These are phyloP conservation scores for Sericinus montela DNA, from an alignment of 2,888 invertebrate species.

Conservation along the genomic window DNA sequence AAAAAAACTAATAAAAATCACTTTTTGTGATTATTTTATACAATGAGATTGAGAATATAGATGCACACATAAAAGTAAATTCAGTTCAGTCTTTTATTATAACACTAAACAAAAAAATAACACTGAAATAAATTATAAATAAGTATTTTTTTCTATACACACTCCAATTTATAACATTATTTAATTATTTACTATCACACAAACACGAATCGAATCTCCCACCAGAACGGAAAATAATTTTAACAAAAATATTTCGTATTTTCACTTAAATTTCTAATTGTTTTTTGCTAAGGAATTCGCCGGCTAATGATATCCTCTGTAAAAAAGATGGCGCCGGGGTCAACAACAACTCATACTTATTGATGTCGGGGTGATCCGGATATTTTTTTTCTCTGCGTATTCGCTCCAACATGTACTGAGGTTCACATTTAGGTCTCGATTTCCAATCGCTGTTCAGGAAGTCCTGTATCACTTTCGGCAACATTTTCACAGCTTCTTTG, in stretches of 20 bases:
- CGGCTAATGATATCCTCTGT: constrained; percentile 87
- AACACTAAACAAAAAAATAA: constrained; percentile 18
- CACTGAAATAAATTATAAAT: not conserved
- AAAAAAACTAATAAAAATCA: constrained; percentile 17
- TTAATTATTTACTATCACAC: too few species aligned
- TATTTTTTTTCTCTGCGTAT: constrained; percentile 82
- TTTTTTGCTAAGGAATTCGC: constrained; percentile 83
- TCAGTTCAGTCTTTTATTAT: constrained; percentile 27
- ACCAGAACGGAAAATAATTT: too few species aligned
- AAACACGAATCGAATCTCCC: too few species aligned
- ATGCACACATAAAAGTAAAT: too few species aligned
- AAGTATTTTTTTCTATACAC: too few species aligned
- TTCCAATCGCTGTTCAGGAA: constrained; percentile 74
- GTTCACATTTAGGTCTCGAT: constrained; percentile 81
- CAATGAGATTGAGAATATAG: too few species aligned
- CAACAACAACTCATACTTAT: constrained; percentile 83
- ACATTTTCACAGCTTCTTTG: constrained; percentile 59
- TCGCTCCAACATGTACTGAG: constrained; percentile 84
- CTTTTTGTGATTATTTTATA: too few species aligned
- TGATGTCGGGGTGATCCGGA: constrained; percentile 78
- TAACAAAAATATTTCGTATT: not conserved
- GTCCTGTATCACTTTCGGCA: constrained; percentile 79
- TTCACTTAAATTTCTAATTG: constrained; percentile 49
- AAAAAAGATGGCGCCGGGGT: constrained; percentile 91
- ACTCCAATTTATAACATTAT: too few species aligned